Evolutionary conservation across 1,140 invertebrate species (phyloP), one percentile per base, ranked within the genome.

Genomic region (Melitaea cinxia): DNA sequence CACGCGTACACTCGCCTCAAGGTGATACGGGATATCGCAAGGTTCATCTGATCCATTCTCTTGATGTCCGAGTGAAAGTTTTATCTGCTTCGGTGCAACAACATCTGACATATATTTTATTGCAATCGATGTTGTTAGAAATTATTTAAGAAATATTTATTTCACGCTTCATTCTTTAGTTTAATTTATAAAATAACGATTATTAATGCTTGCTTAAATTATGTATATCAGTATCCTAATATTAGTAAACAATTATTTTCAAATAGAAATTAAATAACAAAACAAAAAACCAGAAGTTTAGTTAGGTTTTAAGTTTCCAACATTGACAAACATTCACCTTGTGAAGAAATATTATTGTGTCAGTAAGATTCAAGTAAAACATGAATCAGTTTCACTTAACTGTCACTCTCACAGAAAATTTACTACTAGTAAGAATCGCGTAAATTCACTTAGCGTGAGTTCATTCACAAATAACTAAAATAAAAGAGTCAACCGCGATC

Each of bases 21-120:
- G 85, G 85, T 76, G 60, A 82, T 70, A 57, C n/a, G 66, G 73
- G 70, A 72, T 78, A 82, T 68, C 68, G 60, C 83, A 88, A 88
- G 85, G 85, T 83, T 78, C 78, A 75, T 73, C 73, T 78, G 70
- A 81, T 79, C 79, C 83, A 61, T 83, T 88, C 85, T 82, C 78
- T 77, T 69, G 67, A 81, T 78, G 71, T 71, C 75, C 72, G 73
- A 83, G 82, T 81, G 82, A 87, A 87, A 87, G 84, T 85, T 66
- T 57, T 59, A 73, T 73, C 73, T 50, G 19, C 9, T 59, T 30
- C 26, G 9, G 54, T 12, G n/a, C 14, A 42, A 19, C 9, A n/a
- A 14, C 35, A 37, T 37, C 14, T 14, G 14, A n/a, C n/a, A 1
- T n/a, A n/a, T 37, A 37, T 3, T 37, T 37, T 14, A 14, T n/a